Evolutionary conservation across 2,888 invertebrate species (phyloP), one percentile per base, ranked within the genome.

Genomic region (Pomacea canaliculata): DNA sequence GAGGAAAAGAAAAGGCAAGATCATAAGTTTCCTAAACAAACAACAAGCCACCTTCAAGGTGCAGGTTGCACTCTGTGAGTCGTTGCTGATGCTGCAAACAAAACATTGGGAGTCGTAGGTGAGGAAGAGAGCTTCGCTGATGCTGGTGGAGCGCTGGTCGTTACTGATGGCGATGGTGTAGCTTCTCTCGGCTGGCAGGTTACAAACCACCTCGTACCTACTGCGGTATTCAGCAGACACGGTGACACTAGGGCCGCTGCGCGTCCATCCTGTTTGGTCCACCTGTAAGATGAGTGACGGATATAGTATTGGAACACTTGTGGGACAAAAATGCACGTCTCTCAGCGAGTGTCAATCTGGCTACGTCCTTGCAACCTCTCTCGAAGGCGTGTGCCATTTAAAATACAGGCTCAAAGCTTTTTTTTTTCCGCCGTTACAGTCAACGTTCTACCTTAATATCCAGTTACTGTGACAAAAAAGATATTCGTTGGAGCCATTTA

Each of bases 91-190:
- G 8, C 37, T 69, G 72, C 84, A 84, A 23, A 46, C 23, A 48
- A 70, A 76, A 70, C 84, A 84, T 46, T 46, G 51, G 0, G 81
- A 70, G 59, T 83, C 70, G 65, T 82, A 82, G 18, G 77, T 76
- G 9, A 82, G 71, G 49, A 74, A 82, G 59, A 81, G 76, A 7
- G 79, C 81, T 37, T 73, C 66, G 2, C 71, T 69, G 2, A 13
- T 1, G 71, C 83, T 83, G 10, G n/a, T 27, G 8, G 46, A 23
- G 48, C 8, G 27, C 9, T 70, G 75, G 63, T 82, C 77, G 70
- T 83, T 84, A 65, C 82, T 83, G 76, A 84, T 66, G 65, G 51
- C 69, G 48, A 84, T 74, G 13, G 73, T 70, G 56, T 81, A 81
- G 75, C 83, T 83, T n/a, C 76, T 71, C 27, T 66, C 51, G 9